Conservation (phyloP, 2,797 vertebrate species). For the Propithecus perrieri region DNA sequence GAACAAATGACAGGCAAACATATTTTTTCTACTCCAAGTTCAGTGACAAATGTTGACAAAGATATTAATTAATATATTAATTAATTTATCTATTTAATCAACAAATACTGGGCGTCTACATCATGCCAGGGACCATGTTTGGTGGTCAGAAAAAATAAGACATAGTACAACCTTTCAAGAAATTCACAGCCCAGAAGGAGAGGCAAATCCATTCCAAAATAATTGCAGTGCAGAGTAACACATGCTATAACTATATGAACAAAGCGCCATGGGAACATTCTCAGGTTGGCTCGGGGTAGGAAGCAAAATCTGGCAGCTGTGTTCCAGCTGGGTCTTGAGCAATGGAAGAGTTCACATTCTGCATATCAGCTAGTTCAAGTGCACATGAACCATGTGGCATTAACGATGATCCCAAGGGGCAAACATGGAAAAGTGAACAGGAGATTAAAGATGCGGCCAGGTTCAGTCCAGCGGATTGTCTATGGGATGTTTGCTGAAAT, state of each 20-base stretch:
- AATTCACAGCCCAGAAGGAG: neutral
- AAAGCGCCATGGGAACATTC: neutral
- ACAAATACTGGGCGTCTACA: neutral
- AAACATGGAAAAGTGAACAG: conserved; percentile 53
- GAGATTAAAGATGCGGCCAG: conserved; percentile 64
- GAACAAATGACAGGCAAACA: conserved; percentile 54
- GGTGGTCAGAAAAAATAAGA: neutral
- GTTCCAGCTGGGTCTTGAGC: neutral
- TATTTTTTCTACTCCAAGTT: conserved; percentile 58
- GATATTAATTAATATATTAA: conserved; percentile 60
- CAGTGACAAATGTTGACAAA: conserved; percentile 39
- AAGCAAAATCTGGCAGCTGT: neutral
- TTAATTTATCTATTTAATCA: conserved; percentile 36
- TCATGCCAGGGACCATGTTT: neutral
- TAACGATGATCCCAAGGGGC: conserved; percentile 52
- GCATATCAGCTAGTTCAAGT: neutral
- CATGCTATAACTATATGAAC: neutral
- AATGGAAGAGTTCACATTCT: neutral
- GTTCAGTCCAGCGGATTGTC: conserved; percentile 35
- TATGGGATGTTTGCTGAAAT: conserved; percentile 20
- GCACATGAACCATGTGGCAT: neutral
- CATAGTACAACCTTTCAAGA: neutral
- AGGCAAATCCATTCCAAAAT: conserved; percentile 13
- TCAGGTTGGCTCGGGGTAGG: neutral
- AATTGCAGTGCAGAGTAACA: neutral